phyloP scores from a whole-genome alignment of 2,113 vertebrate species.

The Telmatochromis brichardi region DNA sequence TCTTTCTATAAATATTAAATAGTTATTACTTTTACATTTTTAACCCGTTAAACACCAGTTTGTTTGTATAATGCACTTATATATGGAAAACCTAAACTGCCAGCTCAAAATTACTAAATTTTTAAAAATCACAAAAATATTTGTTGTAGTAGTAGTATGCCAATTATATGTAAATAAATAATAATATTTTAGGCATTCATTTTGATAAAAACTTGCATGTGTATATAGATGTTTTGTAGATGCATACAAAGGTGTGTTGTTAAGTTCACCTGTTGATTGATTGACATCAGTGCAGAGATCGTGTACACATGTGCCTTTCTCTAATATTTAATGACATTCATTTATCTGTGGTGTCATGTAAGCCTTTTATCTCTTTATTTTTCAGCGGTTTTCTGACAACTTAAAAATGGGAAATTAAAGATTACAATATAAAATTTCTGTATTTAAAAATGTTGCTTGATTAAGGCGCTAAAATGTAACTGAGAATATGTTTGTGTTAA shows the following conservation, averaged over 20 bases:
- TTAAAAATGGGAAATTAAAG: neutral
- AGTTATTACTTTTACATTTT: neutral
- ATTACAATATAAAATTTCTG: neutral
- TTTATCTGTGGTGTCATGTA: neutral
- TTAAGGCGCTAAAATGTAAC: neutral
- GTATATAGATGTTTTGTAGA: neutral
- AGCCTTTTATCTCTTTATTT: neutral
- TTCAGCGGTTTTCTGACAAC: neutral
- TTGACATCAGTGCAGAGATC: neutral
- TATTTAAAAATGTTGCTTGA: neutral
- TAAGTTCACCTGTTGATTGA: neutral
- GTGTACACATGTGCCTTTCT: neutral
- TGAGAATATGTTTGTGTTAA: neutral
- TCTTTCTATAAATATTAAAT: neutral
- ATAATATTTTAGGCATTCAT: neutral
- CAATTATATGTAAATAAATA: neutral
- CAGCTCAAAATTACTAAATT: neutral
- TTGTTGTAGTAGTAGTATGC: fast-evolving
- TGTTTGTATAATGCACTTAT: neutral
- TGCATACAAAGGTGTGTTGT: neutral
- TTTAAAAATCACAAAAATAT: neutral
- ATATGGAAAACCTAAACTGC: neutral
- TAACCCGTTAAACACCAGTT: neutral
- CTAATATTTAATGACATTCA: neutral
- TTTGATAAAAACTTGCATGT: neutral